Conservation (phyloP, 1,140 invertebrate genomes). For the Calliopsis andreniformis region DNA sequence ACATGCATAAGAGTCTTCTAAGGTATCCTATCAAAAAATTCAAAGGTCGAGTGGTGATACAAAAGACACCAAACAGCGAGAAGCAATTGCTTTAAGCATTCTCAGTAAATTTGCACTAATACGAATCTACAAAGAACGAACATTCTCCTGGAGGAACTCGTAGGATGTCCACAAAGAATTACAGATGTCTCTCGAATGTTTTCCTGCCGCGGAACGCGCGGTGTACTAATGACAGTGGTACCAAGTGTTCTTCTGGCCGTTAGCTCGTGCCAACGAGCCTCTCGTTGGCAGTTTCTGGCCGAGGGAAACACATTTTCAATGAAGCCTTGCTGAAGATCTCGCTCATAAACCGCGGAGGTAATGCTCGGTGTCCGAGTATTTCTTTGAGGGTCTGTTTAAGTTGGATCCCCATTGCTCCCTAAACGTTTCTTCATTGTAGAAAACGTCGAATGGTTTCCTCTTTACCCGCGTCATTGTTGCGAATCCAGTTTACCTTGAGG, state of each 20-base stretch:
- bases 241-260: slow-evolving; percentile 25
- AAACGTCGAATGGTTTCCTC: background rate
- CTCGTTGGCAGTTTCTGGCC: slow-evolving; percentile 20
- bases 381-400: slow-evolving; percentile 14
- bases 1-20: too few relatives aligned
- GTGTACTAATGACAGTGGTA: slow-evolving; percentile 36
- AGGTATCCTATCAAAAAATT: too few relatives aligned
- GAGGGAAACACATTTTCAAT: slow-evolving; percentile 23
- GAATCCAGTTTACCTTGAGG: background rate
- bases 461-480: background rate
- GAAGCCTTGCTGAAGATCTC: slow-evolving; percentile 1
- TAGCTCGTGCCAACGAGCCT: slow-evolving; percentile 55
- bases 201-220: slow-evolving; percentile 5
- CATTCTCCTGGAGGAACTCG: slow-evolving; percentile 1
- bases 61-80: background rate
- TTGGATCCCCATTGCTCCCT: background rate
- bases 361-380: slow-evolving; percentile 12
- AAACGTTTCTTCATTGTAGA: background rate
- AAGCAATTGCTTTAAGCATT: slow-evolving; percentile 8
- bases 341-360: slow-evolving; percentile 45
- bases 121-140: background rate
- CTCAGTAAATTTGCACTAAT: slow-evolving; percentile 6
- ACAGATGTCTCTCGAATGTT: slow-evolving; percentile 36
- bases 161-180: slow-evolving; percentile 19
- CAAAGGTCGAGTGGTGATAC: too few relatives aligned